Base-by-base conservation (phyloP, 1,140 invertebrate species). In the Drosophila sp. region DNA sequence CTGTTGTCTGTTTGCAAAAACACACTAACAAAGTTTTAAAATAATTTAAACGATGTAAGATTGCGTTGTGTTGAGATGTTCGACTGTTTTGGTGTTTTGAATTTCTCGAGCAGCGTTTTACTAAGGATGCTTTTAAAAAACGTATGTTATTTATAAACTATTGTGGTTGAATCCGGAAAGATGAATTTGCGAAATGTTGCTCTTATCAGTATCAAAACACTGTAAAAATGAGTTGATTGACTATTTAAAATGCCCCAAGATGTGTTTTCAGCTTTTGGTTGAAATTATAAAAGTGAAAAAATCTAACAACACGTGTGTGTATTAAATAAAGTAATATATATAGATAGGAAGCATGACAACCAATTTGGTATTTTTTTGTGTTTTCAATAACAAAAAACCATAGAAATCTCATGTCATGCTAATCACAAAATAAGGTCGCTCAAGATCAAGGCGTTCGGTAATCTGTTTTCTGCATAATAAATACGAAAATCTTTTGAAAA, bases 401-500 rank as follows among this genome's bases (percentile, higher is more conserved):
- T 43, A 78, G 61, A 61, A 62, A 72, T 54, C 69, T 51, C 64
- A 72, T 80, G 67, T 79, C 67, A 87, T 79, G 78, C 29, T 72
- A 76, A 75, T 77, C 74, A 69, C 54, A 82, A 87, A 78, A 50
- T 50, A 81, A 89, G 82, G 82, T 87, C 78, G 54, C 13, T n/a
- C 67, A 87, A 87, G 82, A 89, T 87, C 82, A 87, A 87, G 82
- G 82, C 71, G 61, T 41, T 61, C 41, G 54, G 54, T 65, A 81
- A 84, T 84, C 79, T 82, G 69, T 38, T 62, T 70, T 76, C 79
- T 76, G 77, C 66, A 82, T 87, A 72, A 72, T 56, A 82, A 64
- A 71, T 25, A 72, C 63, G 75, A 50, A 87, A 73, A 58, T 64
- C 57, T 58, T 46, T 73, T 59, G 43, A 76, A 69, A 75, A 61